These are phyloP conservation scores for Archips crataeganus DNA, from an alignment of 2,888 invertebrate genomes.

Conservation along the genomic window DNA sequence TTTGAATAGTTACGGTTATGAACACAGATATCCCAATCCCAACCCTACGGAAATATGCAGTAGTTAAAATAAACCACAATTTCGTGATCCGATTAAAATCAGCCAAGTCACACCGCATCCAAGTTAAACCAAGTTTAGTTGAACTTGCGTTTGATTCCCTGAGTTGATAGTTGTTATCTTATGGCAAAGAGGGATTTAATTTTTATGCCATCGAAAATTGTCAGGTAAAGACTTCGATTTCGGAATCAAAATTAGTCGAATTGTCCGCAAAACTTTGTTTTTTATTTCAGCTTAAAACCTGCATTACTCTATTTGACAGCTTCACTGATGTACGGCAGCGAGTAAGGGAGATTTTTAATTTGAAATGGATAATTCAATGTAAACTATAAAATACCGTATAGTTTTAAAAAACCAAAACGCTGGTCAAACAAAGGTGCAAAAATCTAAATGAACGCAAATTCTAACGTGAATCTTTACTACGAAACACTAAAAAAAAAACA, in stretches of 20 bases:
- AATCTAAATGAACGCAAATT: no score
- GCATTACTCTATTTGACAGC: no score
- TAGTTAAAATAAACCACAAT: conserved; percentile 30
- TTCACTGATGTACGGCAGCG: no score
- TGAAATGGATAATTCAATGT: no score
- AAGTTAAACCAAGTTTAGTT: conserved; percentile 51
- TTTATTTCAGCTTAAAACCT: no score
- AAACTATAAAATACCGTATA: no score
- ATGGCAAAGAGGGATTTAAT: background rate
- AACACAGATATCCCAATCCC: background rate
- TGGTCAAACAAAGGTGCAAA: no score
- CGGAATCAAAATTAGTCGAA: background rate
- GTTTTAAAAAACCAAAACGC: no score
- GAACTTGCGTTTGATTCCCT: conserved; percentile 47
- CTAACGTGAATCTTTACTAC: background rate
- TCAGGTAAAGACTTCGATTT: background rate
- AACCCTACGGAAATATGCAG: background rate
- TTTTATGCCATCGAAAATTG: background rate
- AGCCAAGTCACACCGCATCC: conserved; percentile 45
- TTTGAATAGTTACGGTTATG: background rate
- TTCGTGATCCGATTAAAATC: conserved; percentile 37
- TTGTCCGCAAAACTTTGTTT: background rate
- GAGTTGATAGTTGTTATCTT: conserved; percentile 48
- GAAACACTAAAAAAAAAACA: no score
- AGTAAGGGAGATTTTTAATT: no score